These are phyloP conservation scores for Erebia ligea DNA, from an alignment of 2,888 invertebrate species.

Conservation along the genomic window DNA sequence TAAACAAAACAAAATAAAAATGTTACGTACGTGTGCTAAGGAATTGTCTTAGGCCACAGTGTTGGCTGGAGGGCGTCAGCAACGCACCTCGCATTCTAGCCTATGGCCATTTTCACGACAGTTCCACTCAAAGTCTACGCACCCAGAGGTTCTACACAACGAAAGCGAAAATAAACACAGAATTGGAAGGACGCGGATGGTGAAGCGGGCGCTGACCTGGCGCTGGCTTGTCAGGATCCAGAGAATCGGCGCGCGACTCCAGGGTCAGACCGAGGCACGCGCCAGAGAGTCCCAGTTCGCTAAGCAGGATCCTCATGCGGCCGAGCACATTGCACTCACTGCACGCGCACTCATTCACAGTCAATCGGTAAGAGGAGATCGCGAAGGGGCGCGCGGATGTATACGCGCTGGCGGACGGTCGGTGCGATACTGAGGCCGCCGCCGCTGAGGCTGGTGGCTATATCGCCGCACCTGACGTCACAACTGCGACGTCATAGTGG, in stretches of 20 bases:
- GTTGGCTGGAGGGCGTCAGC: slow-evolving; percentile 81
- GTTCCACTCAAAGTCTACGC: slow-evolving; percentile 78
- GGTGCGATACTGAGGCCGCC: slow-evolving; percentile 84
- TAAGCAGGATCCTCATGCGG: slow-evolving; percentile 84
- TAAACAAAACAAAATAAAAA: slow-evolving; percentile 65
- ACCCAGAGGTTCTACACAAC: slow-evolving; percentile 81
- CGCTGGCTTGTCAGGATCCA: slow-evolving; percentile 79
- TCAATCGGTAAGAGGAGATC: slow-evolving; percentile 59
- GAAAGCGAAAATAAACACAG: slow-evolving; percentile 83
- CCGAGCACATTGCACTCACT: slow-evolving; percentile 81
- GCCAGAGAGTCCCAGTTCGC: slow-evolving; percentile 82
- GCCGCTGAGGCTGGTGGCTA: slow-evolving; percentile 80
- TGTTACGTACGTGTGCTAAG: slow-evolving; percentile 78
- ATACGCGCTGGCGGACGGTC: slow-evolving; percentile 72
- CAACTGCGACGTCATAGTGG: slow-evolving; percentile 70
- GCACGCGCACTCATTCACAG: slow-evolving; percentile 80
- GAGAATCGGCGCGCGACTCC: slow-evolving; percentile 78
- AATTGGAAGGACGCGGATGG: slow-evolving; percentile 71
- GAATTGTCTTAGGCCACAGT: slow-evolving; percentile 78
- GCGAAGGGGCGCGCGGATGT: slow-evolving; percentile 68
- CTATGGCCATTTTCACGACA: slow-evolving; percentile 81
- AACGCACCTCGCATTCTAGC: slow-evolving; percentile 83
- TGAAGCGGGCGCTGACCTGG: slow-evolving; percentile 82
- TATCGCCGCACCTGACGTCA: slow-evolving; percentile 82
- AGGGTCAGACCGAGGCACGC: slow-evolving; percentile 81